phyloP scores from a whole-genome alignment of 2,797 vertebrate species.

The Sitta carolinensis region DNA sequence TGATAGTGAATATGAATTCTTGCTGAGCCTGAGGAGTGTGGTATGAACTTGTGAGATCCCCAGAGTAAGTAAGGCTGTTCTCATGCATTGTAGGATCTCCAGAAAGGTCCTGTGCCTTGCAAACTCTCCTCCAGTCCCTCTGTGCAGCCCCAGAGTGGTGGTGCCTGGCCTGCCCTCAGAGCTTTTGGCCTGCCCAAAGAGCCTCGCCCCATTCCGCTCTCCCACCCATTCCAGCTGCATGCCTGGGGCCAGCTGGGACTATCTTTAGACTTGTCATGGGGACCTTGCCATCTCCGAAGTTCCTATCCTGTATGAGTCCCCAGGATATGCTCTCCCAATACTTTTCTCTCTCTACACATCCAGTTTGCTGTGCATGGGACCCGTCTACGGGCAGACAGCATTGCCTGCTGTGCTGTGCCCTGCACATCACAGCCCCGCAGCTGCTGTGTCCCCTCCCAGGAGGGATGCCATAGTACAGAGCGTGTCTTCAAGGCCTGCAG shows the following conservation, averaged over 20 bases:
- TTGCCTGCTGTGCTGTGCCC: neutral
- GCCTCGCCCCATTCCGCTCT: fast-evolving
- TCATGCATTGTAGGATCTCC: fast-evolving
- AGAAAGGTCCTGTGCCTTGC: fast-evolving
- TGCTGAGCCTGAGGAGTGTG: neutral
- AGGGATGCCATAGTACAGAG: neutral
- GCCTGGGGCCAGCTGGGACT: neutral
- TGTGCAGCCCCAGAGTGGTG: neutral
- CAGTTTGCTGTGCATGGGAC: neutral
- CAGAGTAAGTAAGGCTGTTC: neutral
- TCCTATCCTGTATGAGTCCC: neutral
- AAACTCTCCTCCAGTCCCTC: neutral
- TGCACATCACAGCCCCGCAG: neutral
- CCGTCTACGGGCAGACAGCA: neutral
- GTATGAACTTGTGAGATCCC: neutral
- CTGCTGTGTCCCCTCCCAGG: neutral
- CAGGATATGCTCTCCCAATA: neutral
- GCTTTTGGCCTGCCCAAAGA: neutral
- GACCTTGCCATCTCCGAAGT: neutral
- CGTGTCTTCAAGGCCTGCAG: neutral
- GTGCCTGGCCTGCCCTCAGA: fast-evolving
- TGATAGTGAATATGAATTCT: neutral
- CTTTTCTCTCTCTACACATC: neutral
- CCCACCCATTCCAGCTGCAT: fast-evolving
- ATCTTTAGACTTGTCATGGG: neutral